These are phyloP conservation scores for Nephrotoma flavescens DNA, from an alignment of 2,888 invertebrate species.

Conservation along the genomic window DNA sequence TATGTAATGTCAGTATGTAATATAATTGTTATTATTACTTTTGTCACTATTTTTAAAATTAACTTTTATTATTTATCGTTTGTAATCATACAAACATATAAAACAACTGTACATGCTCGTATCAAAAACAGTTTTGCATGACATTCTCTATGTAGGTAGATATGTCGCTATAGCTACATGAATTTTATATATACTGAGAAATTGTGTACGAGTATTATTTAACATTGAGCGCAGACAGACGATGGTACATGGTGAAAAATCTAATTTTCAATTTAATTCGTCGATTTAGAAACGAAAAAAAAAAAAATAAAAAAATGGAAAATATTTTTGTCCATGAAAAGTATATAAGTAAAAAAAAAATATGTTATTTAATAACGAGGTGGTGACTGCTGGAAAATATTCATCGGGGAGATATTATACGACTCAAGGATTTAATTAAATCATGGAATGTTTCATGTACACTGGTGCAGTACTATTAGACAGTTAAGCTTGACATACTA, in stretches of 20 bases:
- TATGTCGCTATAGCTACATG: too few relatives aligned
- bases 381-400: background rate
- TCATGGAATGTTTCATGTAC: background rate
- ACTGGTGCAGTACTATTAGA: background rate
- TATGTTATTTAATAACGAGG: background rate
- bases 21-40: background rate
- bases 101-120: background rate
- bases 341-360: background rate
- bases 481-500: background rate
- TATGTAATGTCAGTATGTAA: background rate
- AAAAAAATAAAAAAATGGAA: background rate
- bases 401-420: background rate
- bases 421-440: background rate
- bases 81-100: background rate
- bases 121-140: background rate
- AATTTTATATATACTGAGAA: background rate
- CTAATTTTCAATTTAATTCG: background rate
- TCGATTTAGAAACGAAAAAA: background rate
- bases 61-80: background rate
- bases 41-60: background rate
- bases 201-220: background rate
- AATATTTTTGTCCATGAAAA: background rate
- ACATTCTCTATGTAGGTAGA: background rate
- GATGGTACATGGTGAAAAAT: background rate
- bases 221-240: background rate